phyloP scores from a whole-genome alignment of 2,888 invertebrate species.

The Iphiclides podalirius region DNA sequence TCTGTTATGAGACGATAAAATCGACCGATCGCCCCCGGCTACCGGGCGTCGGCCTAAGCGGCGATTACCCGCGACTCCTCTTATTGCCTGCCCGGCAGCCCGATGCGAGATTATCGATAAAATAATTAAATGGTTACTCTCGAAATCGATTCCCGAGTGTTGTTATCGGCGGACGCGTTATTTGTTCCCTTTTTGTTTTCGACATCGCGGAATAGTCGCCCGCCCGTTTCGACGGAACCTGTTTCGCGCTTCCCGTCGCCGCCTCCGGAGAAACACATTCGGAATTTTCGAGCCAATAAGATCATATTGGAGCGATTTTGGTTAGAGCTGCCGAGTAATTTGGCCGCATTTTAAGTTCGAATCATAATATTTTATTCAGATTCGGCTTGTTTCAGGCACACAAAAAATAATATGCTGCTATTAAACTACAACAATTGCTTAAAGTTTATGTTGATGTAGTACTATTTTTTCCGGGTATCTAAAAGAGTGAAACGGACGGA shows the following conservation, averaged over 20 bases:
- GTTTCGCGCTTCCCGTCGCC: constrained; percentile 17
- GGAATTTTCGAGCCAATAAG: too few species aligned
- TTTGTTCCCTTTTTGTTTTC: constrained; percentile 66
- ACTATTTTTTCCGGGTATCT: too few species aligned
- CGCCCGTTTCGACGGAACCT: constrained; percentile 31
- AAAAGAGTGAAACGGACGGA: too few species aligned
- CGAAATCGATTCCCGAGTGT: constrained; percentile 79
- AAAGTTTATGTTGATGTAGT: too few species aligned
- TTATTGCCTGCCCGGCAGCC: constrained; percentile 64
- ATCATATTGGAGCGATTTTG: too few species aligned
- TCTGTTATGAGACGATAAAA: constrained; percentile 78
- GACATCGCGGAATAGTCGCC: constrained; percentile 55
- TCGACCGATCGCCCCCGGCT: constrained; percentile 74
- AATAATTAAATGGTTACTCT: constrained; percentile 81
- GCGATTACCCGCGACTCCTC: constrained; percentile 72
- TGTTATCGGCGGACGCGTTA: constrained; percentile 75
- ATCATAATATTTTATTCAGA: too few species aligned
- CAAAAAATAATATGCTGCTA: too few species aligned
- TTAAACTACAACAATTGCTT: too few species aligned
- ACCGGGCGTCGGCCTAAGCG: constrained; percentile 77
- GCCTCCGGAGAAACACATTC: too few species aligned
- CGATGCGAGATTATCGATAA: constrained; percentile 79
- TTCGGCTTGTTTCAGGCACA: too few species aligned
- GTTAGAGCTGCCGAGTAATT: too few species aligned
- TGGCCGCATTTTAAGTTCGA: too few species aligned